Percentiles rank a stretch among this genome's conserved stretches.
These are phyloP conservation scores for Xestia sexstrigata DNA, from an alignment of 2,888 invertebrate genomes.

Conservation along the genomic window DNA sequence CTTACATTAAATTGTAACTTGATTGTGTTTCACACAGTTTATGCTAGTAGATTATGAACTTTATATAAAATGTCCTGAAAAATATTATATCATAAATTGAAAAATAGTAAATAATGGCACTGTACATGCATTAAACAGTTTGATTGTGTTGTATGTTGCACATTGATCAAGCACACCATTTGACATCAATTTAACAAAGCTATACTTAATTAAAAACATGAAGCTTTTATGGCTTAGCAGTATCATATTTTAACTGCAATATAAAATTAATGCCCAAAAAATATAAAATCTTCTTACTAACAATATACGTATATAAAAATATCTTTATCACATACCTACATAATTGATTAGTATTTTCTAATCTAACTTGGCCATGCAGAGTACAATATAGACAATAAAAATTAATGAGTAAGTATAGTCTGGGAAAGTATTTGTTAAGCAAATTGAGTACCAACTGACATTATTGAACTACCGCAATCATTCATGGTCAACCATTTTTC, in stretches of 20 bases:
- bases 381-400: neutral
- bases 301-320: constrained; percentile 3
- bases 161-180: neutral
- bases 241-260: constrained; percentile 13
- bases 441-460: neutral
- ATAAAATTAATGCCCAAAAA: neutral
- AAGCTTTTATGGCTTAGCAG: neutral
- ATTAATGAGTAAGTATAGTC: neutral
- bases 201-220: neutral
- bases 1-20: neutral
- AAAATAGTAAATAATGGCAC: neutral
- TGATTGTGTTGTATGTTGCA: neutral
- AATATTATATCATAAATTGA: no score
- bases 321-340: neutral
- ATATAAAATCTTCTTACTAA: constrained; percentile 4
- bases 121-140: neutral
- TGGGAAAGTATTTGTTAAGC: neutral
- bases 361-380: constrained; percentile 1
- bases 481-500: no score
- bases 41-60: no score
- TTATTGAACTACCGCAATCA: no score
- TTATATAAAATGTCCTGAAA: neutral
- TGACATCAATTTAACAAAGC: neutral
- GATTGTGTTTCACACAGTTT: neutral
- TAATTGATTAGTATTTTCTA: neutral